A percentile compares a stretch with the other conserved stretches of the same genome.
Evolutionary conservation across 2,797 vertebrate species (phyloP).

Genomic region (Tenualosa thibaudeaui): DNA sequence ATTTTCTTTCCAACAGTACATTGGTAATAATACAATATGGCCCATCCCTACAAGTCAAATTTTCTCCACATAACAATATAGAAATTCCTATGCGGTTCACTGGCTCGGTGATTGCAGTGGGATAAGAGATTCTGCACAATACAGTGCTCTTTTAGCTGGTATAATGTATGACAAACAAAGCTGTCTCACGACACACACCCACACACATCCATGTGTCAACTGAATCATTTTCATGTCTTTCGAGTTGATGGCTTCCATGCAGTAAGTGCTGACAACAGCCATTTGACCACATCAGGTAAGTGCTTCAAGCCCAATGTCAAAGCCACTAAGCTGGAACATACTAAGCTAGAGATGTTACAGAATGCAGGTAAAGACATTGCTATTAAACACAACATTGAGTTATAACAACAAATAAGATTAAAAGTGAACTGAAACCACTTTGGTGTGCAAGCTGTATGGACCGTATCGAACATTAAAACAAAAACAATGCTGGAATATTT

Average conservation of each 20-base stretch:
- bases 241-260: neutral
- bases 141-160: neutral
- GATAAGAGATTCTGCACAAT: neutral
- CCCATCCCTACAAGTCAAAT: neutral
- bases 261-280: neutral
- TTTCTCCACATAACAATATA: neutral
- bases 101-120: neutral
- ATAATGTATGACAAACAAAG: constrained; percentile 6
- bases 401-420: neutral
- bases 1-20: too few relatives aligned
- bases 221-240: constrained; percentile 19
- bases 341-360: neutral
- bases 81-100: neutral
- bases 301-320: neutral
- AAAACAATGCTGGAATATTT: too few relatives aligned
- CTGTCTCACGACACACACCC: neutral
- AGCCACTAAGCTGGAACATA: neutral
- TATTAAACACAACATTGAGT: neutral
- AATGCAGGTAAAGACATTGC: neutral
- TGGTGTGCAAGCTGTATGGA: neutral
- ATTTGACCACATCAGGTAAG: constrained; percentile 14
- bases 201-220: neutral
- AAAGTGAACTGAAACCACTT: neutral
- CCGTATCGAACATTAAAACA: too few relatives aligned
- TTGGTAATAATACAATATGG: too few relatives aligned